These are phyloP conservation scores for Acleris emargana DNA, from an alignment of 2,888 invertebrate genomes.

Conservation along the genomic window DNA sequence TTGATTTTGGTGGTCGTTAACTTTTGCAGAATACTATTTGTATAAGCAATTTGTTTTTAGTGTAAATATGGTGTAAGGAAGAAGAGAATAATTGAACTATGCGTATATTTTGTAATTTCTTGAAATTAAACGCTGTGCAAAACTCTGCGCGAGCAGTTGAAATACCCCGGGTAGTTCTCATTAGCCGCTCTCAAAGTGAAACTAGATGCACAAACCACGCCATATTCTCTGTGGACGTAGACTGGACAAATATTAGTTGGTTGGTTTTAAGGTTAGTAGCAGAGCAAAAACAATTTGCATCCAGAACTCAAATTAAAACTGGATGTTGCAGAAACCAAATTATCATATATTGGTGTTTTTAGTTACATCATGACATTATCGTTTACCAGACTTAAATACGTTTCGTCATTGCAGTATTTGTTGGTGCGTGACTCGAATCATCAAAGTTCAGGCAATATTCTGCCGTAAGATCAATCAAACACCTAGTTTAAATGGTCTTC, in stretches of 20 bases:
- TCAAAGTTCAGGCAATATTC: constrained; percentile 30
- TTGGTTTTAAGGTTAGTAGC: neutral
- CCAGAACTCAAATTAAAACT: neutral
- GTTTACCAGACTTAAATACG: no score
- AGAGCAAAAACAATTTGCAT: neutral
- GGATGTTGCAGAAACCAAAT: neutral
- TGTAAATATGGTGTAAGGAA: no score
- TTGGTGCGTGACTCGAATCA: constrained; percentile 10
- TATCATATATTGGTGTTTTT: neutral
- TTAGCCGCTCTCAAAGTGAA: constrained; percentile 23
- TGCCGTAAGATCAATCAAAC: constrained; percentile 23
- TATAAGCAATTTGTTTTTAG: no score
- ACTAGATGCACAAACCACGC: constrained; percentile 3
- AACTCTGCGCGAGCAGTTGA: neutral
- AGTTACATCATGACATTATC: neutral
- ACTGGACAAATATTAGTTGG: constrained; percentile 12
- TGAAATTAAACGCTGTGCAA: no score
- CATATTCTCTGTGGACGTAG: constrained; percentile 2
- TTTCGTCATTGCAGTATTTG: neutral
- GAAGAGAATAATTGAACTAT: no score
- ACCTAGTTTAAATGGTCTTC: constrained; percentile 8
- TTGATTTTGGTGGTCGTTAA: no score
- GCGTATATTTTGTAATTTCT: no score
- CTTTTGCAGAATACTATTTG: no score
- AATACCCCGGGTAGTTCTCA: constrained; percentile 1